Evolutionary conservation across 2,797 vertebrate species (phyloP), one percentile per base, ranked within the genome.

Genomic region (Salmo trutta): DNA sequence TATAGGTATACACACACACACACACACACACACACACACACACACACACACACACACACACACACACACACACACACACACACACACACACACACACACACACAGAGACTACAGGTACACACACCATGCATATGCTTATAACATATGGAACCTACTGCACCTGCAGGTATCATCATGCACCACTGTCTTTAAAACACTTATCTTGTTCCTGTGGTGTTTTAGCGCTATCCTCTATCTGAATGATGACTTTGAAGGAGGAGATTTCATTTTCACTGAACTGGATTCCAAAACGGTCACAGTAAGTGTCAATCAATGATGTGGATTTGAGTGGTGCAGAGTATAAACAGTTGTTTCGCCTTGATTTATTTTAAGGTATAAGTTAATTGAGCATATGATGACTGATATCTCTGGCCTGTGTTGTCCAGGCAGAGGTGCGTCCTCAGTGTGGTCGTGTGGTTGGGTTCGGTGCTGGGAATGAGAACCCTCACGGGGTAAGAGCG

Each of bases 151-250:
- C 14, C 41, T 47, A 47, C 41, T 47, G 10, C 41, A 47, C 29
- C 5, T 36, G 31, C 29, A 15, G 2, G 17, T 69, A 27, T 12
- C 27, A 24, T 69, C 33, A 10, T 21, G 5, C 2, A n/a, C 65
- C 19, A 29, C 73, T 70, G 67, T 41, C 16, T 33, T 36, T 8
- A 69, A 21, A 29, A n/a, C 17, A 54, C 68, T 70, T 54, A 4
- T 51, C 21, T 24, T 54, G 4, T 1, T 31, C 14, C 4, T 67
- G 77, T 73, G 62, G 5, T 47, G 64, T 76, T 85, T 76, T 80
- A 98, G 97, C 16, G 97, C 97, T 83, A 97, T 99, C 84, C 95
- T 99, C 31, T 99, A 99, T 82, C 93, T 99, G 21, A 99, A 99
- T 0, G 93, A 94, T 0, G 96, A 98, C 91, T 99, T 99, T 53